A percentile compares a stretch with the other conserved stretches of the same genome.
Evolutionary conservation across 2,888 invertebrate genomes (phyloP).

Genomic region (Scaptomyza tumidula): DNA sequence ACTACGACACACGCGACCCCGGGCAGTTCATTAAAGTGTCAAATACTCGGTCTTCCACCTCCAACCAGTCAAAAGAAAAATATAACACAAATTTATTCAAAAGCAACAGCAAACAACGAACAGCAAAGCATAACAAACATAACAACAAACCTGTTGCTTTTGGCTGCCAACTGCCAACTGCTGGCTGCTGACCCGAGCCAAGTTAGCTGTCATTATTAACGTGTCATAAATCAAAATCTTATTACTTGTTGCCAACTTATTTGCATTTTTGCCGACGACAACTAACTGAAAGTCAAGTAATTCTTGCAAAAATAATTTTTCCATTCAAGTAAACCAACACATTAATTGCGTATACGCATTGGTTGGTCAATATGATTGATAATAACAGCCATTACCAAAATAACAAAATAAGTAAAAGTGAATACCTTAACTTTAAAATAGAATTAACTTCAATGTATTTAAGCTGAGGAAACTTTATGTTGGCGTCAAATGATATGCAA

Average conservation of each 20-base stretch:
- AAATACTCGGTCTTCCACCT: slow-evolving; percentile 48
- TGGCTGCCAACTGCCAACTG: slow-evolving; percentile 12
- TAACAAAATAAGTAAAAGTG: background rate
- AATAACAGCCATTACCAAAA: slow-evolving; percentile 8
- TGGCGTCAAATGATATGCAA: slow-evolving; percentile 55
- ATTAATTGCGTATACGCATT: slow-evolving; percentile 41
- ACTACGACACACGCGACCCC: slow-evolving; percentile 73
- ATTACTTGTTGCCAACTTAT: slow-evolving; percentile 62
- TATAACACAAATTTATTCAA: slow-evolving; percentile 44
- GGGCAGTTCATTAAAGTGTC: slow-evolving; percentile 77
- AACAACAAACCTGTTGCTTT: slow-evolving; percentile 69
- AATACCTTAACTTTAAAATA: background rate
- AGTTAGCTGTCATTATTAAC: slow-evolving; percentile 68
- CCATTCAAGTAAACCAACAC: slow-evolving; percentile 32
- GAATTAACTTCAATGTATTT: slow-evolving; percentile 2
- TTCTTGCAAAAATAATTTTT: slow-evolving; percentile 23
- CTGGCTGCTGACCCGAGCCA: slow-evolving; percentile 33
- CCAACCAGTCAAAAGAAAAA: slow-evolving; percentile 4
- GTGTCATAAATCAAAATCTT: slow-evolving; percentile 75
- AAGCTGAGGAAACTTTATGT: too few species aligned
- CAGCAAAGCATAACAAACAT: slow-evolving; percentile 46
- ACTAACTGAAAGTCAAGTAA: slow-evolving; percentile 23
- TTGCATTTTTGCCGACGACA: slow-evolving; percentile 54
- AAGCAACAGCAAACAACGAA: slow-evolving; percentile 42
- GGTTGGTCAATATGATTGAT: slow-evolving; percentile 59